A percentile compares a stretch with the other conserved stretches of the same genome.
These are phyloP conservation scores for Sakesphorus luctuosus DNA, from an alignment of 2,113 vertebrate species.

Conservation along the genomic window DNA sequence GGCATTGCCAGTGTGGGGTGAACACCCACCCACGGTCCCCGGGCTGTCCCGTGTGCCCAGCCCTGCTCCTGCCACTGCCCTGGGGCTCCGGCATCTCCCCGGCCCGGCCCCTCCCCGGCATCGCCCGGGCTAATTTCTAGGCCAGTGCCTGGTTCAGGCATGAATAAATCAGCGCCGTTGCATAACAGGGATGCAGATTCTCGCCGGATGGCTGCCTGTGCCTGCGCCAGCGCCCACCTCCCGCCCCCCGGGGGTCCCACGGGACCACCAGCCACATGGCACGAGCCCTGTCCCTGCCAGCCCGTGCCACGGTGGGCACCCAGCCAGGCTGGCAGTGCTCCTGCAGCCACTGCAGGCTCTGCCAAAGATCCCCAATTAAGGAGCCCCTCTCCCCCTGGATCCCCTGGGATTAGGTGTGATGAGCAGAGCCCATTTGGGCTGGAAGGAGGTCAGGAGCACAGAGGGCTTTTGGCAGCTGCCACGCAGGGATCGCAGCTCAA, in stretches of 20 bases:
- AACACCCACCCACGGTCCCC: accelerated
- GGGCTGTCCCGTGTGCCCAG: accelerated
- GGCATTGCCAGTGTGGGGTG: accelerated
- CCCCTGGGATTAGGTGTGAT: not conserved
- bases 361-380: not conserved
- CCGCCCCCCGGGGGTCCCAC: accelerated
- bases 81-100: not conserved
- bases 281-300: not conserved
- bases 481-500: not conserved
- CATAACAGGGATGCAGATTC: constrained; percentile 50
- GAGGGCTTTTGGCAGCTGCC: constrained; percentile 17
- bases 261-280: not conserved
- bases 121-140: constrained; percentile 37
- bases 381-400: not conserved
- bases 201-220: not conserved
- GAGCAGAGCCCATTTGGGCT: not conserved
- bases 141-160: constrained; percentile 54
- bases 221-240: not conserved
- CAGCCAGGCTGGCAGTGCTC: accelerated
- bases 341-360: not conserved
- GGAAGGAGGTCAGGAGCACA: not conserved
- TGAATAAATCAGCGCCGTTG: constrained; percentile 49
- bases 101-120: not conserved
- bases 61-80: not conserved
- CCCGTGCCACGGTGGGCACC: accelerated